Evolutionary conservation across 2,888 invertebrate genomes (phyloP), one percentile per base, ranked within the genome.

Genomic region (Dexiosoma caninum): DNA sequence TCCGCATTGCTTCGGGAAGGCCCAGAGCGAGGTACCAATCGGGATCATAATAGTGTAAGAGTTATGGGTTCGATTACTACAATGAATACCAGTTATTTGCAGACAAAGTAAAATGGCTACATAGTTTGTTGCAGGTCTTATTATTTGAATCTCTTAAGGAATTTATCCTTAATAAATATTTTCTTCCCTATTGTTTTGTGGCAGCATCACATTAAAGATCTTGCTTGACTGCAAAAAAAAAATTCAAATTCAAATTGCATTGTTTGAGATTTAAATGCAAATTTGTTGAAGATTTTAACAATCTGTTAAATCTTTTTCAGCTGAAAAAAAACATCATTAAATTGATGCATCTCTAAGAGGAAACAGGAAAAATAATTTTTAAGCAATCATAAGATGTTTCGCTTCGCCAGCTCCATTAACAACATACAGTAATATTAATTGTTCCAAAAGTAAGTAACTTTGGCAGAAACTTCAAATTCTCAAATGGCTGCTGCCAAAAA

Each of bases 221-320:
- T 57, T 21, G 6, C 2, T 59, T 7, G n/a, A 1, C 10, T 16
- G 3, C 37, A n/a, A 60, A 78, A 67, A 60, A n/a, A n/a, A n/a
- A n/a, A n/a, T n/a, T 44, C 23, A 67, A 71, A 80, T 76, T 62
- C 57, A 72, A 72, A 72, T 81, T 62, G 62, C 51, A 72, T 81
- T 77, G 67, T 72, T 76, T 62, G 27, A 72, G 71, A 77, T 81
- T 77, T 55, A 72, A 69, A 81, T 81, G 77, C 62, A 81, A 81
- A 80, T 76, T 76, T 80, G 42, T 62, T 67, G 66, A 23, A 55
- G 40, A 76, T 71, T 44, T 76, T 76, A 76, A 80, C 76, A 67
- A 76, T 76, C 80, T 71, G 74, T 49, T 40, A 62, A 67, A 57
- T 46, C 21, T 27, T 66, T 44, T 60, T 12, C 2, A 19, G 21